Evolutionary conservation across 2,888 invertebrate species (phyloP), one percentile per base, ranked within the genome.

Genomic region (Rutpela maculata): DNA sequence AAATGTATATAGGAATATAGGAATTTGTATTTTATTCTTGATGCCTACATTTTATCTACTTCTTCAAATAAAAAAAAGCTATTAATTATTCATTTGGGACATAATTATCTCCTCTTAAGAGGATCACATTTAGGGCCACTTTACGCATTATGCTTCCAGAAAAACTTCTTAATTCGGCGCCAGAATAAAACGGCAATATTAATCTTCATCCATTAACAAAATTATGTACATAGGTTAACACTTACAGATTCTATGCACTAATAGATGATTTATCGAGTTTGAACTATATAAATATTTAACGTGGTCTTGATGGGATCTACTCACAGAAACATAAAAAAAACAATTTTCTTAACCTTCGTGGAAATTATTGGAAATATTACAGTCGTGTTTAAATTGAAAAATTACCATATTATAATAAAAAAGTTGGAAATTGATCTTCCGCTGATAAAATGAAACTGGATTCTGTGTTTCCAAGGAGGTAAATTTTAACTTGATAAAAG

Each of bases 381-480:
- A 50, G n/a, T 50, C 50, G 50, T 50, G n/a, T 50, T 50, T 50
- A 50, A 50, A 50, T 50, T 50, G 50, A n/a, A 50, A 50, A 50
- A 50, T 50, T 50, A 50, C n/a, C 50, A 50, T 50, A 50, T 50
- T 50, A 50, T 50, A 50, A 50, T 50, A 50, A 50, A 50, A 50
- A 50, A n/a, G 43, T 43, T 50, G 4, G 50, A 50, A 50, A 50
- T 50, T 50, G 50, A 50, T 50, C 50, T 50, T n/a, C 7, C 50
- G n/a, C 50, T 6, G 50, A 50, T 50, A n/a, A 50, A 50, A 50
- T 50, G 50, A n/a, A 50, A 50, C n/a, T 43, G 43, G 43, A 43
- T 11, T 50, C n/a, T 15, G 50, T 15, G 6, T 50, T 50, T 17
- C n/a, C 50, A 50, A 50, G 50, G 6, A n/a, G 50, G 50, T 50